Evolutionary conservation across 2,888 invertebrate genomes (phyloP).

Genomic region (Rhyacophila evoluta): DNA sequence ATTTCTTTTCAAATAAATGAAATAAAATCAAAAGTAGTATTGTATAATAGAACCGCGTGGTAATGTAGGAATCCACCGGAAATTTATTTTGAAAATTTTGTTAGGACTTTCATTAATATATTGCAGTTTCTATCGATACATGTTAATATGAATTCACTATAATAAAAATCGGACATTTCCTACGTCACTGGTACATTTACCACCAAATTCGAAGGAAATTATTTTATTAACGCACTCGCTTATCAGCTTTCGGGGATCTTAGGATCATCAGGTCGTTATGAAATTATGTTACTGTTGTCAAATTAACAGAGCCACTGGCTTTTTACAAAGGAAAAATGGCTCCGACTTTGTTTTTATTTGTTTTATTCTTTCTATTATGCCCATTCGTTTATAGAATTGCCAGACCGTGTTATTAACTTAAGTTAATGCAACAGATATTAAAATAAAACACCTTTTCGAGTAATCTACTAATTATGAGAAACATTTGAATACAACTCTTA

Average conservation of each 20-base stretch:
- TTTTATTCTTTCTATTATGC: constrained; percentile 26
- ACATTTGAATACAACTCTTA: no score
- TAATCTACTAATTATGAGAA: no score
- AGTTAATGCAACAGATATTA: not conserved
- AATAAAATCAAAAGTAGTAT: no score
- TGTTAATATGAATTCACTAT: no score
- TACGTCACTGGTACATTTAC: not conserved
- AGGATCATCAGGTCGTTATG: constrained; percentile 47
- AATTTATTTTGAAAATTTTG: no score
- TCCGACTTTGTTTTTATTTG: constrained; percentile 28
- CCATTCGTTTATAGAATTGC: constrained; percentile 32
- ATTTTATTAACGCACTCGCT: constrained; percentile 42
- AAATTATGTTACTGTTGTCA: constrained; percentile 51
- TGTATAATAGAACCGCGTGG: no score
- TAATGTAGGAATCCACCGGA: no score
- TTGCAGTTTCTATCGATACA: no score
- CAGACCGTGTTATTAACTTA: constrained; percentile 2
- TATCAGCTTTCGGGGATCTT: constrained; percentile 38
- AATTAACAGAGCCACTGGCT: constrained; percentile 44
- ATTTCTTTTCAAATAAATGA: no score
- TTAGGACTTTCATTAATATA: no score
- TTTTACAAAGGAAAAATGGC: constrained; percentile 16
- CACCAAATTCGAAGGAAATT: not conserved
- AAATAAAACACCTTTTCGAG: not conserved
- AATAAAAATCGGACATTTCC: no score